Base-by-base conservation (phyloP, 2,888 invertebrate genomes). In the Macroteleia sp. region DNA sequence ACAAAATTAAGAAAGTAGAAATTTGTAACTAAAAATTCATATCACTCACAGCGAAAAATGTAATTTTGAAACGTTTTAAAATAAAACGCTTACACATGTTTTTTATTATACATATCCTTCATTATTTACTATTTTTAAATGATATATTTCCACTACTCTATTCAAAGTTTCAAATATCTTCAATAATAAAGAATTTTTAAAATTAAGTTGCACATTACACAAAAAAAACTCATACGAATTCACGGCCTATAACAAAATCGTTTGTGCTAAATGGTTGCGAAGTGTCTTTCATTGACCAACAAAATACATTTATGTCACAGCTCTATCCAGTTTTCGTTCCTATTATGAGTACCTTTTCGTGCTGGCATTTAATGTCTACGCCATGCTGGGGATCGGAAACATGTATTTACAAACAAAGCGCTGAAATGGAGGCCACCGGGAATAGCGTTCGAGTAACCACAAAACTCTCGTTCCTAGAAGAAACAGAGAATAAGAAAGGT, bases 301-400 rank as follows among this genome's bases (percentile, higher is more conserved):
- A 41, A 71, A 56, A 30, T 25, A 12, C 41, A 44, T 67, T 52
- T 39, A 48, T 78, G 74, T 74, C 73, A 78, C 48, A 56, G 57
- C 76, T 77, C 56, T 66, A 77, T 77, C 61, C 44, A 30, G 54
- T 28, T 79, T 80, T 77, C 82, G 82, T 85, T 84, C 80, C 83
- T 83, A 83, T 85, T 86, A 86, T 81, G 30, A 57, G 57, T 30
- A 39, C 56, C 16, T 61, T 57, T 76, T 75, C 39, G 41, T 59
- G 61, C 61, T 52, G 46, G 59, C 36, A 67, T 79, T 67, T 71
- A 62, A 61, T 69, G 74, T 62, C 59, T 64, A 66, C 79, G 52
- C 50, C 66, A 64, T 32, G 48, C 56, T 42, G 76, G 14, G 62
- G 16, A 54, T 17, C 66, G 61, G 46, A 30, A 66, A 71, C 67